Evolutionary conservation across 1,140 invertebrate genomes (phyloP).

Genomic region (Drosophila pallidifrons): DNA sequence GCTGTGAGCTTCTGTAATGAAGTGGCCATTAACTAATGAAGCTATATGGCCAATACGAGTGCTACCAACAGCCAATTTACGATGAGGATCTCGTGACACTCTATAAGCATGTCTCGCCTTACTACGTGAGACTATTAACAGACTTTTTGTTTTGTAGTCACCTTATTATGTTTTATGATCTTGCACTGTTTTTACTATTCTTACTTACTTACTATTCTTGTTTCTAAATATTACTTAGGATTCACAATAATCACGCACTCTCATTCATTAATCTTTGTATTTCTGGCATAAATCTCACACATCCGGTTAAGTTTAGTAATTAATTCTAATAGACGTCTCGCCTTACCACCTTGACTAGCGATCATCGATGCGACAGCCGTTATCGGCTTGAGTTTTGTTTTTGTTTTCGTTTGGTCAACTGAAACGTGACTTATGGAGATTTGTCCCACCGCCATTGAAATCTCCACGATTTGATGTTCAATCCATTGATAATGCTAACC

Average conservation of each 20-base stretch:
- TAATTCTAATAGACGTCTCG: constrained; percentile 23
- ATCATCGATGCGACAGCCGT: constrained; percentile 30
- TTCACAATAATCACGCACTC: background rate
- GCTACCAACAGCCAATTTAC: constrained; percentile 25
- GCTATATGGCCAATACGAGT: constrained; percentile 57
- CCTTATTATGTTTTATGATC: background rate
- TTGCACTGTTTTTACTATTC: too few species aligned
- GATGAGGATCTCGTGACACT: constrained; percentile 34
- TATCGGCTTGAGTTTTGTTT: constrained; percentile 22
- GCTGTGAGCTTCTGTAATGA: constrained; percentile 52
- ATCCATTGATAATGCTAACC: constrained; percentile 57
- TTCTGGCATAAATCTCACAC: background rate
- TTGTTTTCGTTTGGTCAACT: constrained; percentile 28
- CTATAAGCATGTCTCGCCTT: constrained; percentile 10
- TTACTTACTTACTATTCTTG: too few species aligned
- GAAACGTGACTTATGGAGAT: constrained; percentile 63
- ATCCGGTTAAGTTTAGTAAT: constrained; percentile 6
- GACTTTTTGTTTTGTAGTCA: constrained; percentile 3
- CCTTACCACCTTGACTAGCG: constrained; percentile 23
- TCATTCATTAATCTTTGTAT: background rate
- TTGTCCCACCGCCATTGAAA: constrained; percentile 29
- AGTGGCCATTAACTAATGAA: constrained; percentile 80
- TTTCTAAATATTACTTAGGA: too few species aligned
- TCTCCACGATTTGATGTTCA: constrained; percentile 52
- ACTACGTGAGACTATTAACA: constrained; percentile 36